These are phyloP conservation scores for Periplaneta americana DNA, from an alignment of 1,140 invertebrate genomes.

Conservation along the genomic window DNA sequence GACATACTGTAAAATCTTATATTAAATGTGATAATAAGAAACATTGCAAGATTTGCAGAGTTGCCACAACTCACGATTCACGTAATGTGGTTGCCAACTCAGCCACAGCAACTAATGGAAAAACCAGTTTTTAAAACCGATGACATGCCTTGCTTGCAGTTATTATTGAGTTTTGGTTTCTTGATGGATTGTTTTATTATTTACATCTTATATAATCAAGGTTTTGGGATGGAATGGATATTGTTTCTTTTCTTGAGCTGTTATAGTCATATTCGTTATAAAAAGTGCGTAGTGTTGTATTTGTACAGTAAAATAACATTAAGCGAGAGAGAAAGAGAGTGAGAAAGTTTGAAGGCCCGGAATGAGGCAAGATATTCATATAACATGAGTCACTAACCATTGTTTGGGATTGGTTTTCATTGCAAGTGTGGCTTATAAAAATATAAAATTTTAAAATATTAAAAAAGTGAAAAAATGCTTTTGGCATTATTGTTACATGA, in stretches of 20 bases:
- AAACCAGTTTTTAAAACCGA: neutral
- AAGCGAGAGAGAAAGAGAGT: neutral
- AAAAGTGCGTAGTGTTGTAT: neutral
- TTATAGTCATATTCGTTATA: constrained; percentile 2
- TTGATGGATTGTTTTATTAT: neutral
- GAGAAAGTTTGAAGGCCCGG: neutral
- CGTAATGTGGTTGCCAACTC: neutral
- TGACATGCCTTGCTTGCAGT: neutral
- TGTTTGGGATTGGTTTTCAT: constrained; percentile 8
- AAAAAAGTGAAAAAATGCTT: constrained; percentile 2
- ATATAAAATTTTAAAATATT: neutral
- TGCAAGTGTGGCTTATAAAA: constrained; percentile 12
- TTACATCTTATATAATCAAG: neutral
- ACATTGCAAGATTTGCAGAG: neutral
- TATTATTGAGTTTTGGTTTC: neutral
- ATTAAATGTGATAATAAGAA: neutral
- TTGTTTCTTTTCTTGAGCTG: constrained; percentile 4
- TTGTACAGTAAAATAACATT: constrained; percentile 4
- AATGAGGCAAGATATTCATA: neutral
- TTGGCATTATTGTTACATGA: constrained; percentile 2
- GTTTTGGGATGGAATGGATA: constrained; percentile 2
- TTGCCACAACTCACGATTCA: neutral
- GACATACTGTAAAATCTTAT: neutral
- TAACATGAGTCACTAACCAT: constrained; percentile 3
- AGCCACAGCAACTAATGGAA: neutral